Base-by-base conservation (phyloP, 2,888 invertebrate species). In the Polymixis lichenea region DNA sequence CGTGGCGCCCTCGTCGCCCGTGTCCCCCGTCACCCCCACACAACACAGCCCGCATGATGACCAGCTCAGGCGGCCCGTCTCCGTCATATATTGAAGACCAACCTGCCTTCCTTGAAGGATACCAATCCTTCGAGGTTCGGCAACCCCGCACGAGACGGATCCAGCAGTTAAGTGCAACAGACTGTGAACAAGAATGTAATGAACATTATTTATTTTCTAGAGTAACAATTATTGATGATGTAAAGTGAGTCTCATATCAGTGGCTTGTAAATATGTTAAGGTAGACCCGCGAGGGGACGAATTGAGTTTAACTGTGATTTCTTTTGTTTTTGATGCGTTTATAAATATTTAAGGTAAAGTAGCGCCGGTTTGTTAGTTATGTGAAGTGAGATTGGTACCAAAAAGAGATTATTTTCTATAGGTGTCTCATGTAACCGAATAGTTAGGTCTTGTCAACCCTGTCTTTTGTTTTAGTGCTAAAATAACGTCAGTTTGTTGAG, bases 41-140 rank as follows among this genome's bases (percentile, higher is more conserved):
- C 95, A 95, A 89, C 96, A 96, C 93, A 96, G 96, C 93, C 96
- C 96, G 0, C 94, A 97, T 86, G 97, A 97, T 85, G 97, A 97
- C 88, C 97, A 97, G 90, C 96, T 98, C 8, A 94, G 98, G 90
- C 97, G 98, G 94, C 97, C 98, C 0, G 97, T 98, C 56, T 97
- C 98, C 78, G 98, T 98, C 88, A 97, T 98, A 95, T 98, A 97
- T 96, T 98, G 97, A 96, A 96, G 95, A 90, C 95, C 95, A 90
- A 92, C 94, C 78, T 91, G 93, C 93, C 95, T 96, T 90, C 94
- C 95, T 94, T 95, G 93, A 95, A 92, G 87, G 91, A 86, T 78
- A 38, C 76, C 55, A 73, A 66, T 88, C 90, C 86, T 91, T 92
- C 87, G 84, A 91, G 94, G 95, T 90, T 91, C 86, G 94, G 93